A percentile compares a stretch with the other conserved stretches of the same genome.
These are phyloP conservation scores for Sesamia inferens DNA, from an alignment of 2,888 invertebrate genomes.

Conservation along the genomic window DNA sequence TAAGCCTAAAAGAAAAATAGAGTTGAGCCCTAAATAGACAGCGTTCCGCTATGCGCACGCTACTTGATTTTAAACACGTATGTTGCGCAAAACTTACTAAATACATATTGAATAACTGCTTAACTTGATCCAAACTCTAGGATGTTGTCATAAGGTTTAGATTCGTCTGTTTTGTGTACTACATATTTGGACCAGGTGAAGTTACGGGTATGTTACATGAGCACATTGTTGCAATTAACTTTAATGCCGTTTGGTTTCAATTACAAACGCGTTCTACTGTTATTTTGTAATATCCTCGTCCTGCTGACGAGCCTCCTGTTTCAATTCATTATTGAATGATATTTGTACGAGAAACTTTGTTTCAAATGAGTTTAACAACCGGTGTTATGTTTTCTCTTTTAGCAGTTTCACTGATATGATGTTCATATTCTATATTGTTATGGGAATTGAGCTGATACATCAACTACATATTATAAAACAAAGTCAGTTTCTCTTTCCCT, in stretches of 20 bases:
- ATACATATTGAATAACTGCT: conserved; percentile 51
- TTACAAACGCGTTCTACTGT: conserved; percentile 72
- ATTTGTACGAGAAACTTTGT: conserved; percentile 26
- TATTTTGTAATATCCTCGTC: conserved; percentile 78
- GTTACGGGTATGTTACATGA: conserved; percentile 70
- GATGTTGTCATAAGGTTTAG: conserved; percentile 34
- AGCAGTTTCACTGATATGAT: conserved; percentile 7
- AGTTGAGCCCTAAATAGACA: conserved; percentile 64
- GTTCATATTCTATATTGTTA: neutral
- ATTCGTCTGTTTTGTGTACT: conserved; percentile 24
- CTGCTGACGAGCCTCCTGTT: conserved; percentile 52
- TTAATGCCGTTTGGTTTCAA: conserved; percentile 71
- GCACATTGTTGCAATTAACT: conserved; percentile 71
- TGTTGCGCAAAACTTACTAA: conserved; percentile 70
- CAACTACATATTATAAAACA: too few species aligned
- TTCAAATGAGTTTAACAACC: conserved; percentile 17
- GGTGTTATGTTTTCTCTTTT: conserved; percentile 32
- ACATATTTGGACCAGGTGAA: conserved; percentile 55
- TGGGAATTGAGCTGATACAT: neutral
- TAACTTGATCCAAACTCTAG: conserved; percentile 49
- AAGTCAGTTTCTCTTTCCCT: too few species aligned
- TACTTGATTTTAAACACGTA: conserved; percentile 65
- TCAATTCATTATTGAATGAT: conserved; percentile 27
- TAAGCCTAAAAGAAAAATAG: conserved; percentile 42
- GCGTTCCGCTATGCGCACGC: conserved; percentile 71